Evolutionary conservation across 2,797 vertebrate genomes (phyloP).

Genomic region (Pterois miles): DNA sequence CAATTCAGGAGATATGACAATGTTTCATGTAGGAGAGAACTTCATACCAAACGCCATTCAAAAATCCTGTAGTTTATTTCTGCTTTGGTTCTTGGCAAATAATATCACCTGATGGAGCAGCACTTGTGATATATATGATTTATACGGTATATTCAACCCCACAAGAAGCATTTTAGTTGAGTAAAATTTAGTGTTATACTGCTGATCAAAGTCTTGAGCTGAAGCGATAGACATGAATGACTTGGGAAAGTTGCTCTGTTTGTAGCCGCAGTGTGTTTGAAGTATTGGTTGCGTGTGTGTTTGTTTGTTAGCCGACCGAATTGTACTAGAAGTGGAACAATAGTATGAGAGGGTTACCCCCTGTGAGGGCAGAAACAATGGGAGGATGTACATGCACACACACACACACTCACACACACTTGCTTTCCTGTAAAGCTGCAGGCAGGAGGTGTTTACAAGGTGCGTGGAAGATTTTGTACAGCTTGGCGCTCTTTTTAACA

Average conservation of each 20-base stretch:
- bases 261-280: slow-evolving; percentile 35
- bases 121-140: not conserved
- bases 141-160: not conserved
- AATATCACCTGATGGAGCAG: not conserved
- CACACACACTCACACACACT: slow-evolving; percentile 9
- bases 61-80: not conserved
- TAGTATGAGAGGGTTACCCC: slow-evolving; percentile 50
- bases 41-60: not conserved
- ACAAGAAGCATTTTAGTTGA: not conserved
- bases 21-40: not conserved
- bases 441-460: slow-evolving; percentile 53
- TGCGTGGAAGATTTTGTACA: slow-evolving; percentile 12
- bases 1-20: not conserved
- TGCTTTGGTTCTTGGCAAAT: not conserved
- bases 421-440: slow-evolving; percentile 58
- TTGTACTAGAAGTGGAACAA: slow-evolving; percentile 55
- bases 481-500: slow-evolving; percentile 12
- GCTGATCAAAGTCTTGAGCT: not conserved
- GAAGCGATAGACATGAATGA: not conserved
- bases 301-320: slow-evolving; percentile 39
- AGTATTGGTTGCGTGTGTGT: slow-evolving; percentile 18
- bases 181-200: not conserved
- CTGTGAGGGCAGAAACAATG: slow-evolving; percentile 76
- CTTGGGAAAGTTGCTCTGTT: not conserved
- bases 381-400: slow-evolving; percentile 76